These are phyloP conservation scores for Dyspetes luteomarginatus DNA, from an alignment of 2,888 invertebrate species.

Conservation along the genomic window DNA sequence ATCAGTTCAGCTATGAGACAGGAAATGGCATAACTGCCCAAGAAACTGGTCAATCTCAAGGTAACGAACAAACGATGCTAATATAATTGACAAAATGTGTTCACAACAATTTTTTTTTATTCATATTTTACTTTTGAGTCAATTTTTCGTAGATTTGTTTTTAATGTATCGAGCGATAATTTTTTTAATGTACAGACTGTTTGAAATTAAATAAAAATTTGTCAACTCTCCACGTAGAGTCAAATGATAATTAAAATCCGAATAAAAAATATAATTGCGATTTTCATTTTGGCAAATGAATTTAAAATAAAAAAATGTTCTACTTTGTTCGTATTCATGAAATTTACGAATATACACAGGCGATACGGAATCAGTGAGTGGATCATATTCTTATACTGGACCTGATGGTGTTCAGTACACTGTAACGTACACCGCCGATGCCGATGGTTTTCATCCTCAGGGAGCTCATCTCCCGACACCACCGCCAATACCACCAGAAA, in stretches of 20 bases:
- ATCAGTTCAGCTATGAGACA: constrained; percentile 79
- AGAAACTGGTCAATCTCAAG: constrained; percentile 78
- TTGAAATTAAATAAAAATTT: too few species aligned
- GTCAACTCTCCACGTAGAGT: too few species aligned
- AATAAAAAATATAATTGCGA: neutral
- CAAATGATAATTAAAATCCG: too few species aligned
- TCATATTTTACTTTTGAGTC: too few species aligned
- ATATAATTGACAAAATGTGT: constrained; percentile 2
- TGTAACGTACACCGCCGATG: constrained; percentile 78
- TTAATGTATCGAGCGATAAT: too few species aligned
- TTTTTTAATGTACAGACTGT: too few species aligned
- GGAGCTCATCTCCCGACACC: constrained; percentile 80
- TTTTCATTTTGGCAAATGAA: constrained; percentile 28
- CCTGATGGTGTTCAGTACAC: constrained; percentile 78
- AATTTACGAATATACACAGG: constrained; percentile 66
- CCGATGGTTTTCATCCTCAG: constrained; percentile 77
- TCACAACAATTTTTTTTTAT: too few species aligned
- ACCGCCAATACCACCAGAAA: constrained; percentile 80
- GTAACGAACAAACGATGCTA: constrained; percentile 56
- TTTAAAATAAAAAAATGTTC: constrained; percentile 42
- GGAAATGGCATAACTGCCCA: constrained; percentile 79
- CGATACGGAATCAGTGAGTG: constrained; percentile 77
- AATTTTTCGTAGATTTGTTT: too few species aligned
- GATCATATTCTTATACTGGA: constrained; percentile 79
- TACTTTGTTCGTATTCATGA: neutral